Conservation (phyloP, 2,113 vertebrate species). For the Aleadryas rufinucha region DNA sequence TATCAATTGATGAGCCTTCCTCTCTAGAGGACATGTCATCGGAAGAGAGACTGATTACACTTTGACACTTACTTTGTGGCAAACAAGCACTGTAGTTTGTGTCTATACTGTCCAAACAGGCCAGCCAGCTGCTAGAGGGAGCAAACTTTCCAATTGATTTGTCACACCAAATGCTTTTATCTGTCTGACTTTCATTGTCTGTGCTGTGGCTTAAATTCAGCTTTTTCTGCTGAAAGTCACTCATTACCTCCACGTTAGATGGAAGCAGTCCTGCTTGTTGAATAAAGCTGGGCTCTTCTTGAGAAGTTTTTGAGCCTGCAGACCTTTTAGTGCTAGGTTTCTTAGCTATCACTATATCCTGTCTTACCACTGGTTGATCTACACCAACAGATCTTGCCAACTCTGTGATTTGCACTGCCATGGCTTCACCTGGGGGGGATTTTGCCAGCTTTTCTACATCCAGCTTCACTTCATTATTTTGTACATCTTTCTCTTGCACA, state of each 20-base stretch:
- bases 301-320: background rate
- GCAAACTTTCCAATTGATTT: slow-evolving; percentile 13
- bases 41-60: slow-evolving; percentile 61
- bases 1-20: slow-evolving; percentile 55
- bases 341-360: slow-evolving; percentile 19
- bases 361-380: slow-evolving; percentile 1
- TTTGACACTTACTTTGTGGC: slow-evolving; percentile 29
- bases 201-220: background rate
- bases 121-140: slow-evolving; percentile 42
- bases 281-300: background rate
- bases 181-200: background rate
- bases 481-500: slow-evolving; percentile 29
- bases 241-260: slow-evolving; percentile 23
- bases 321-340: slow-evolving; percentile 31
- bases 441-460: slow-evolving; percentile 31
- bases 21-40: slow-evolving; percentile 53
- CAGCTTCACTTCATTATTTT: background rate
- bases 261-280: slow-evolving; percentile 33
- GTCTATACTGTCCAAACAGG: slow-evolving; percentile 31
- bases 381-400: background rate
- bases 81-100: background rate
- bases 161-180: slow-evolving; percentile 45
- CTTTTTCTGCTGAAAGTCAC: slow-evolving; percentile 47
- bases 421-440: background rate
- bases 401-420: slow-evolving; percentile 25